Evolutionary conservation across 2,888 invertebrate species (phyloP), one percentile per base, ranked within the genome.

Genomic region (Spicauda simplicius): DNA sequence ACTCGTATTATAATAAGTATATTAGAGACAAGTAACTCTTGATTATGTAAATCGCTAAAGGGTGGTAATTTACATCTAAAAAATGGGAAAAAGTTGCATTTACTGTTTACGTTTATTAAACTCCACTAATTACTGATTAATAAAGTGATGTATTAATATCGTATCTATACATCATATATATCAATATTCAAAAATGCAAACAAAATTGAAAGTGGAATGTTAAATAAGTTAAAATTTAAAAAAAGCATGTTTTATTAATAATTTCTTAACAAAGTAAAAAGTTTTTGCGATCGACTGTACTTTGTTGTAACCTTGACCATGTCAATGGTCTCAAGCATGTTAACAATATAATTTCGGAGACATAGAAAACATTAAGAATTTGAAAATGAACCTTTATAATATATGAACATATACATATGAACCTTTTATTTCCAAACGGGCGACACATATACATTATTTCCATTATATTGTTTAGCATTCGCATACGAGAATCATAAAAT

Each of bases 281-380:
- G 16, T 50, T 50, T 45, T 45, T 45, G 62, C 54, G 30, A n/a
- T 14, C 55, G 30, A 48, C 48, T 50, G 20, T 64, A 57, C 33
- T 16, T 4, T 37, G 6, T 19, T n/a, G 6, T 33, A 14, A 50
- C 64, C 64, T 64, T 64, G 64, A 57, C 64, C 56, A 50, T 64
- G 64, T 64, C 56, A 52, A 64, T 64, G 50, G 33, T 64, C 56
- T 56, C 37, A 12, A 0, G 12, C 37, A 25, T n/a, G 48, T 37
- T 19, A 37, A 33, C 52, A 60, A 33, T 14, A 52, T 33, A 30
- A 19, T 52, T 33, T 52, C 18, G 6, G 16, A 33, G 18, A 60
- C 33, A 52, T 48, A 48, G 7, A 48, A 16, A 6, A 48, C 16
- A 5, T 25, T 4, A 48, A 7, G 16, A 48, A 48, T 41, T 25